Evolutionary conservation across 1,140 invertebrate genomes (phyloP).

Genomic region (Pararge aegeria): DNA sequence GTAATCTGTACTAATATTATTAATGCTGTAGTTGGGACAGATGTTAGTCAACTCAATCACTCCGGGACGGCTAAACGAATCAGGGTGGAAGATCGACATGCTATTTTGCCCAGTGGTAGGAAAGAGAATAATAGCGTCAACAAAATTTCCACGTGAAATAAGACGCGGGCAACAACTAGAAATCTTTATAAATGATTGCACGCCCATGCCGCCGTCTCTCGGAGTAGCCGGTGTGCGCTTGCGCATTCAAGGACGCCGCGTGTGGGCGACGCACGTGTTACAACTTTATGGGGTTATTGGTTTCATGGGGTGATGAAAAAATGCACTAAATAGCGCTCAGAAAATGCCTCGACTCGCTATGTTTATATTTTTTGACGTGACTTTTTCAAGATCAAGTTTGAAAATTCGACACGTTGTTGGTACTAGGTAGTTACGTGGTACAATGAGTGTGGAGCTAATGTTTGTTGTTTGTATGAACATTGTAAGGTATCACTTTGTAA

Average conservation of each 20-base stretch:
- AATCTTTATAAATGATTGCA: background rate
- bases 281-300: constrained; percentile 23
- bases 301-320: constrained; percentile 8
- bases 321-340: background rate
- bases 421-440: background rate
- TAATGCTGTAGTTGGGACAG: too few relatives aligned
- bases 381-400: constrained; percentile 1
- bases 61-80: too few relatives aligned
- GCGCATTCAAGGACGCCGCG: constrained; percentile 20
- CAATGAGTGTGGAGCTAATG: background rate
- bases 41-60: too few relatives aligned
- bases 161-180: too few relatives aligned
- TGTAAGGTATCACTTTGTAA: background rate
- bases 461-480: background rate
- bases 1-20: too few relatives aligned
- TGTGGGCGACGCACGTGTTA: constrained; percentile 17
- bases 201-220: background rate
- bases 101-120: too few relatives aligned
- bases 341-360: background rate
- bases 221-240: background rate
- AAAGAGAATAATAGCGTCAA: too few relatives aligned
- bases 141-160: too few relatives aligned
- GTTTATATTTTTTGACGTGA: background rate
- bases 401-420: background rate
- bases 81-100: too few relatives aligned